These are phyloP conservation scores for Nothobranchius kuhntae DNA, from an alignment of 2,113 vertebrate species.

Conservation along the genomic window DNA sequence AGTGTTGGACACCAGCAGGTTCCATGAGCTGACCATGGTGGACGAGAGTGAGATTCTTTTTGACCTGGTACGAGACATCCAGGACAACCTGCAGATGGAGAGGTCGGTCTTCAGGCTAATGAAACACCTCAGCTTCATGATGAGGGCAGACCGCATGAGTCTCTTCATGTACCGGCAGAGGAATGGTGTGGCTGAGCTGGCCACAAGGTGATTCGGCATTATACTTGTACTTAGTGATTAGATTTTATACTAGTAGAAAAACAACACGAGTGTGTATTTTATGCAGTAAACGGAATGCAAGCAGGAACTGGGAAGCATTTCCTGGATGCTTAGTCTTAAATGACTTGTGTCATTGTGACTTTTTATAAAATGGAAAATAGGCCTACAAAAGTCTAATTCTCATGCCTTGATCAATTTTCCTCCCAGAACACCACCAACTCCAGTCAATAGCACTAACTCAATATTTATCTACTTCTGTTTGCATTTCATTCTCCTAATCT, in stretches of 20 bases:
- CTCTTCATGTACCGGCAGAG: conserved; percentile 89
- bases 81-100: conserved; percentile 87
- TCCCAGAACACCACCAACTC: background rate
- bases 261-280: no score
- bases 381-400: background rate
- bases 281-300: no score
- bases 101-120: conserved; percentile 84
- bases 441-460: background rate
- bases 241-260: background rate
- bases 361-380: background rate
- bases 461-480: background rate
- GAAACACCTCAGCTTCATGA: conserved; percentile 83
- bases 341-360: no score
- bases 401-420: no score
- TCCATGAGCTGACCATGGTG: conserved; percentile 73
- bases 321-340: no score
- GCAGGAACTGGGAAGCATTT: no score
- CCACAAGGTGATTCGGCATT: conserved; percentile 73
- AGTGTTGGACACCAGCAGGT: conserved; percentile 70
- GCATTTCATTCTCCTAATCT: background rate
- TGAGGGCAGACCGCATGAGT: conserved; percentile 86
- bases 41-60: conserved; percentile 90
- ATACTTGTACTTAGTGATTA: no score
- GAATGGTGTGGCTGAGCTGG: conserved; percentile 86
- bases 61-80: conserved; percentile 86